Evolutionary conservation across 2,888 invertebrate genomes (phyloP).

Genomic region (Cantharis rustica): DNA sequence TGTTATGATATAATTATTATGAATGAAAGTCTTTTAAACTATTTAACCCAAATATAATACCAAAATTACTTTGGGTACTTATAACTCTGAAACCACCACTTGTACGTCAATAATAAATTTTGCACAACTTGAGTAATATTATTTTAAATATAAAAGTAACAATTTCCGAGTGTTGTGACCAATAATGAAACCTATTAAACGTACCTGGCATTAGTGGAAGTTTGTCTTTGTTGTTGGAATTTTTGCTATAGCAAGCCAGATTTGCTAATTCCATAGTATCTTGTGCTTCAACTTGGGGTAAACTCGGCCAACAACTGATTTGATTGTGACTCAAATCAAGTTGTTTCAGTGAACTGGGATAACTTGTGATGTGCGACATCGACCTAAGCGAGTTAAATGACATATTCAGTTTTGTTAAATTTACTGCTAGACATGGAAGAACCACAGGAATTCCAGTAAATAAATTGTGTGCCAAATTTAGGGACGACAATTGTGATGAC

Average conservation of each 20-base stretch:
- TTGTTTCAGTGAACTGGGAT: constrained; percentile 87
- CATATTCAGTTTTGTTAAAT: constrained; percentile 85
- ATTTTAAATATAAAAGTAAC: no score
- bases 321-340: constrained; percentile 92
- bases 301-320: constrained; percentile 87
- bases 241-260: constrained; percentile 67
- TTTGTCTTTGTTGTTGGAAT: constrained; percentile 45
- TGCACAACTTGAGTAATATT: no score
- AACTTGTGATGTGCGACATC: constrained; percentile 88
- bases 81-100: no score
- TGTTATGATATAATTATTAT: background rate
- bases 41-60: no score
- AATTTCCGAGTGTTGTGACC: no score
- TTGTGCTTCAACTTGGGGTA: constrained; percentile 69
- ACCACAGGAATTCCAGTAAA: constrained; percentile 87
- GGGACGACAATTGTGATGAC: constrained; percentile 70
- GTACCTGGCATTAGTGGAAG: constrained; percentile 50
- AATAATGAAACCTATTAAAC: no score
- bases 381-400: constrained; percentile 82
- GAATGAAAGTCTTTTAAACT: no score
- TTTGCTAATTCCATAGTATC: constrained; percentile 69
- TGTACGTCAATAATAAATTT: no score
- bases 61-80: no score
- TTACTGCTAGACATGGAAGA: constrained; percentile 88
- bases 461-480: constrained; percentile 90